A percentile compares a stretch with the other conserved stretches of the same genome.
These are phyloP conservation scores for Thalassaphorura encarpata DNA, from an alignment of 1,140 invertebrate species.

Conservation along the genomic window DNA sequence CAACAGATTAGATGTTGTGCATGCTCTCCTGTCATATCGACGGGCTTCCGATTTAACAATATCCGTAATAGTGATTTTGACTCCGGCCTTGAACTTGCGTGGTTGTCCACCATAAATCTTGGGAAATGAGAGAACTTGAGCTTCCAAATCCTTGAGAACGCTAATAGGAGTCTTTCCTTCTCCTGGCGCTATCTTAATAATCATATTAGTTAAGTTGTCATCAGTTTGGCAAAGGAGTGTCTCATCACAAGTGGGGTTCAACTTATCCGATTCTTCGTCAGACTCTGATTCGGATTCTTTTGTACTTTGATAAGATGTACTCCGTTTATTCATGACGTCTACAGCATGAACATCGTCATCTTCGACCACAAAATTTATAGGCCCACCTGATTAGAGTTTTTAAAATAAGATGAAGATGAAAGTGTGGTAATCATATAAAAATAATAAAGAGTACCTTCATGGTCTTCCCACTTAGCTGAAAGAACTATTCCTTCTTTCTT, in stretches of 20 bases:
- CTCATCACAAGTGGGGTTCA: not conserved
- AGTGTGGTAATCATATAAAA: no score
- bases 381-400: no score
- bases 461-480: not conserved
- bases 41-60: conserved; percentile 6
- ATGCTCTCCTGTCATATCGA: not conserved
- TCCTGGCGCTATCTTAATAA: not conserved
- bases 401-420: no score
- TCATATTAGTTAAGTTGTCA: not conserved
- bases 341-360: not conserved
- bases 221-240: not conserved
- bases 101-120: not conserved
- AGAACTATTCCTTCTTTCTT: not conserved
- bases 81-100: not conserved
- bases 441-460: no score
- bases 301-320: not conserved
- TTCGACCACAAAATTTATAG: not conserved
- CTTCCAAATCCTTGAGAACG: conserved; percentile 13
- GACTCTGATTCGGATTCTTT: not conserved
- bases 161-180: conserved; percentile 3
- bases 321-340: not conserved
- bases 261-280: not conserved
- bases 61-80: not conserved
- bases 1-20: not conserved
- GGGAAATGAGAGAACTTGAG: not conserved